Evolutionary conservation across 2,797 vertebrate genomes (phyloP).

Genomic region (Smutsia temminckii): DNA sequence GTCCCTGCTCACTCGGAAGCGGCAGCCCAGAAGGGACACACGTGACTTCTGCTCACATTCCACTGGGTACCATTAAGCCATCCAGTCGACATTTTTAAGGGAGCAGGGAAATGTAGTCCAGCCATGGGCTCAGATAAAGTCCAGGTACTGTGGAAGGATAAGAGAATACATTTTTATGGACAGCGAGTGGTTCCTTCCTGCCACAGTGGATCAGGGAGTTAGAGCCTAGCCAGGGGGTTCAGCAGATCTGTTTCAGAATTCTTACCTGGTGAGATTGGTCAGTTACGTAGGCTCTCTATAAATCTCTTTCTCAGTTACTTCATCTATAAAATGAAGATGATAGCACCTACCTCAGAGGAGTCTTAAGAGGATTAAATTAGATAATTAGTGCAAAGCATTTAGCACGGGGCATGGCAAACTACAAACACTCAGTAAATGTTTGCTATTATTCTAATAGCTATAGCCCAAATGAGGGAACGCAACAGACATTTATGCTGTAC

Average conservation of each 20-base stretch:
- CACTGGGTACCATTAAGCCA: neutral
- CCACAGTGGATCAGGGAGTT: neutral
- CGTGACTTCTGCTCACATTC: neutral
- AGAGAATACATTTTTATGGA: neutral
- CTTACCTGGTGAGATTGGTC: neutral
- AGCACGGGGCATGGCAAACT: neutral
- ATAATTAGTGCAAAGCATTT: constrained; percentile 33
- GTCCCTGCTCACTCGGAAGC: neutral
- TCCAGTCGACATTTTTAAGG: neutral
- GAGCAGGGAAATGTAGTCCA: neutral
- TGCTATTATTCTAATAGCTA: neutral
- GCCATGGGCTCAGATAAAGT: neutral
- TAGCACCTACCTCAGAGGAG: neutral
- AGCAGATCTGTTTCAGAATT: neutral
- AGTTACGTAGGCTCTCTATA: neutral
- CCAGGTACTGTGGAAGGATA: neutral
- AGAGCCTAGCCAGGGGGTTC: neutral
- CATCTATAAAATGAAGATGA: neutral
- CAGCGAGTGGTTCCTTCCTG: neutral
- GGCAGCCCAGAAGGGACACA: neutral
- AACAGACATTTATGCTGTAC: neutral
- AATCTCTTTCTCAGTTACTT: neutral
- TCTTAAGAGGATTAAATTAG: constrained; percentile 34
- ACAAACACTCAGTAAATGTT: constrained; percentile 10
- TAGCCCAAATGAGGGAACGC: neutral